These are phyloP conservation scores for Oligia strigilis DNA, from an alignment of 2,888 invertebrate species.

Conservation along the genomic window DNA sequence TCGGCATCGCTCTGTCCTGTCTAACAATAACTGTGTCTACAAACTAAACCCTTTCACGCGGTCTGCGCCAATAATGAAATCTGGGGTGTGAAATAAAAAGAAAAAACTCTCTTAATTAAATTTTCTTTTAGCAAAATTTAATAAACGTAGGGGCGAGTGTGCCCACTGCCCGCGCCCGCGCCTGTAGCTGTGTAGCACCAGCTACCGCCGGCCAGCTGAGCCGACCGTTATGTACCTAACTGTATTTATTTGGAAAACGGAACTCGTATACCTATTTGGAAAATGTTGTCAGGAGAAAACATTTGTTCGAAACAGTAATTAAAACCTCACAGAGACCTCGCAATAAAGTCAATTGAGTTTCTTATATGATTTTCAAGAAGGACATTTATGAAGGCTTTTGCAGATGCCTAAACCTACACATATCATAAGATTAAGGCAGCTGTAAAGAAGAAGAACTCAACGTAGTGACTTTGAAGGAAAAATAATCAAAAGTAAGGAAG, in stretches of 20 bases:
- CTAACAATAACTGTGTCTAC: conserved; percentile 71
- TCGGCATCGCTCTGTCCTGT: conserved; percentile 44
- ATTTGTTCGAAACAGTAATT: neutral
- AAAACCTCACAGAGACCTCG: neutral
- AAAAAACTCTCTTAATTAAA: conserved; percentile 90
- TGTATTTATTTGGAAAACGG: conserved; percentile 41
- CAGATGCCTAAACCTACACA: neutral
- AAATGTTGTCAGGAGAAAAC: conserved; percentile 18
- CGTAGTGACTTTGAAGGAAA: neutral
- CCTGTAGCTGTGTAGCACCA: neutral
- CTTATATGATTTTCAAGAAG: neutral
- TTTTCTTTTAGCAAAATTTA: conserved; percentile 90
- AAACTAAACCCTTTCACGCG: conserved; percentile 86
- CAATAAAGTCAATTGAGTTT: too few relatives aligned
- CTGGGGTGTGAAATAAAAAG: conserved; percentile 90
- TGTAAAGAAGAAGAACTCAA: neutral
- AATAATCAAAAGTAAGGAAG: neutral
- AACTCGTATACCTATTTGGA: conserved; percentile 16
- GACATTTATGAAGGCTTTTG: too few relatives aligned
- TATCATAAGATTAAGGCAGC: neutral
- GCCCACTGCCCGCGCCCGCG: conserved; percentile 43
- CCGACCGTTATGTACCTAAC: conserved; percentile 32
- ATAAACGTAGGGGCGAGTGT: conserved; percentile 82
- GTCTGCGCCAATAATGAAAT: conserved; percentile 88
- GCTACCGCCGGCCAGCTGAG: conserved; percentile 52